These are phyloP conservation scores for Byasa hedistus DNA, from an alignment of 2,888 invertebrate species.

Conservation along the genomic window DNA sequence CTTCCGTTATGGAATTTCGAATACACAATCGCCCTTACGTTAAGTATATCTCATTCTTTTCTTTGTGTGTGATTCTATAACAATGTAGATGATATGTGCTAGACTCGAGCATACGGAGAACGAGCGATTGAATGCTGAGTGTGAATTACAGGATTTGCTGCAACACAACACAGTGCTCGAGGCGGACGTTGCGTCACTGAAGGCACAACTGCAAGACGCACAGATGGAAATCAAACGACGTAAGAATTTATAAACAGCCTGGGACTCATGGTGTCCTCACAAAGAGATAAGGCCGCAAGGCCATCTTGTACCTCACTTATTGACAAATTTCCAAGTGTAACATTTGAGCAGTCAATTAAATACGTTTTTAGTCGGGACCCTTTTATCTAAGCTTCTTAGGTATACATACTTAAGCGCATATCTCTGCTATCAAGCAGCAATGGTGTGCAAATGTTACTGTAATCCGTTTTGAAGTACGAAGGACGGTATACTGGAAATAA, in stretches of 20 bases:
- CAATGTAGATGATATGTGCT: constrained; percentile 79
- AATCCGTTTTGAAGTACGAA: no score
- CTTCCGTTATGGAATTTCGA: constrained; percentile 35
- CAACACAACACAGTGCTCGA: constrained; percentile 85
- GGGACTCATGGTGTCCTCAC: no score
- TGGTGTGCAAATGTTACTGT: no score
- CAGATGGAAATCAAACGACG: constrained; percentile 61
- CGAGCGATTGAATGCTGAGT: constrained; percentile 83
- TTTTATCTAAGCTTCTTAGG: no score
- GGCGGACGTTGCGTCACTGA: constrained; percentile 76
- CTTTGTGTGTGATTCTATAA: constrained; percentile 35
- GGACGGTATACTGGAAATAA: no score
- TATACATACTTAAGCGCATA: no score
- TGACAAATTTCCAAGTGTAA: no score
- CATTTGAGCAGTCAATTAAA: no score
- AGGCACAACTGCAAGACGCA: constrained; percentile 67
- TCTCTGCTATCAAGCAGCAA: no score
- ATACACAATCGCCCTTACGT: constrained; percentile 42
- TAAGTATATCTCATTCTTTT: constrained; percentile 48
- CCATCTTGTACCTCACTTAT: no score
- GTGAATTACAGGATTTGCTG: constrained; percentile 82
- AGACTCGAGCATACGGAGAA: constrained; percentile 82
- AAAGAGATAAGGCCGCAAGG: no score
- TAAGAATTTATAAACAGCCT: constrained; percentile 46
- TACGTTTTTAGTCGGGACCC: no score